Evolutionary conservation across 1,140 invertebrate species (phyloP).

Genomic region (Pentalonia nigronervosa): DNA sequence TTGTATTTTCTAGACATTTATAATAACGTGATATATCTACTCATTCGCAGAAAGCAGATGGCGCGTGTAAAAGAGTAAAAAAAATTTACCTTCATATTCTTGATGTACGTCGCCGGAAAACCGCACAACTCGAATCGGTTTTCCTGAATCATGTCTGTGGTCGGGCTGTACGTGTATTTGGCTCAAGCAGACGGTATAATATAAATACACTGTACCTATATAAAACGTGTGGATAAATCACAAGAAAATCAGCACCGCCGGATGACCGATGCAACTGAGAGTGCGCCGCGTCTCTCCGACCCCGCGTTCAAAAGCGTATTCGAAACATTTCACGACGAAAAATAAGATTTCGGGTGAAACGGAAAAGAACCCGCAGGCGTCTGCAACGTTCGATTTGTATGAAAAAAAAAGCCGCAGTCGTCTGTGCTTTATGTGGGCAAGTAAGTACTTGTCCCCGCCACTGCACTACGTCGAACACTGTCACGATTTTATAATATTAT

Average conservation of each 20-base stretch:
- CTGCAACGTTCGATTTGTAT: too few species aligned
- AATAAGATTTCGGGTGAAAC: neutral
- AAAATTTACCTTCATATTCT: conserved; percentile 47
- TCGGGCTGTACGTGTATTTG: neutral
- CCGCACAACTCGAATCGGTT: conserved; percentile 51
- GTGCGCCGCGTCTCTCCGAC: neutral
- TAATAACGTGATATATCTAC: neutral
- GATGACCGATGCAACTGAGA: neutral
- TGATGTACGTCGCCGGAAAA: conserved; percentile 33
- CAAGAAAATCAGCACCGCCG: neutral
- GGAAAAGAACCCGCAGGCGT: neutral
- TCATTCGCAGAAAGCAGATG: neutral
- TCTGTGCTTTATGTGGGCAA: neutral
- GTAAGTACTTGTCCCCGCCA: neutral
- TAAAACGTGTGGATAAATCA: neutral
- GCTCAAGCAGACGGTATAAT: neutral
- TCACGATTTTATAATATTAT: neutral
- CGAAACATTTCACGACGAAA: neutral
- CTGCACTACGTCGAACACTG: neutral
- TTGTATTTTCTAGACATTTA: neutral
- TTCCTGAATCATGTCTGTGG: conserved; percentile 47
- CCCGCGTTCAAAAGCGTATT: conserved; percentile 23
- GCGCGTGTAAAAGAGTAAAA: neutral
- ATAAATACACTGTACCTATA: neutral
- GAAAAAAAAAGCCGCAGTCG: neutral